phyloP scores from a whole-genome alignment of 2,113 vertebrate genomes.

The Globicephala melas region DNA sequence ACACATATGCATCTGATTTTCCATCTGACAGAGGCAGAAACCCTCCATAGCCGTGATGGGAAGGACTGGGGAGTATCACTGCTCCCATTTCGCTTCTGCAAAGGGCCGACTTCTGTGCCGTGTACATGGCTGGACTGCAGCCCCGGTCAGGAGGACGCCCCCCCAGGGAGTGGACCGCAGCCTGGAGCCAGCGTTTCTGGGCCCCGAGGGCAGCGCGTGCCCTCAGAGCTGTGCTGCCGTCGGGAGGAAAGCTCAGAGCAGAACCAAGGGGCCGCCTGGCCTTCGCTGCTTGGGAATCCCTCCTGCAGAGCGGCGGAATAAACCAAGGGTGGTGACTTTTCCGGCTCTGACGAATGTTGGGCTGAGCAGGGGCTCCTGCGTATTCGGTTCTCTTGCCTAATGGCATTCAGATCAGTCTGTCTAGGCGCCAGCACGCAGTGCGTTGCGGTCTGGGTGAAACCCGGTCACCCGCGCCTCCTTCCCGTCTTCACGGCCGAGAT shows the following conservation, averaged over 20 bases:
- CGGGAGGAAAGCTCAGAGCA: too few species aligned
- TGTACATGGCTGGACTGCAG: too few species aligned
- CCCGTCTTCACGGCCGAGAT: fast-evolving
- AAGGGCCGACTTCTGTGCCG: background rate
- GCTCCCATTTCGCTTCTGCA: background rate
- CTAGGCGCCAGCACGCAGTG: background rate
- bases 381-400: background rate
- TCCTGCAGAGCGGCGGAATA: background rate
- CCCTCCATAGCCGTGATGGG: background rate
- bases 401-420: background rate
- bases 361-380: background rate
- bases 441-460: background rate
- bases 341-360: background rate
- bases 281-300: fast-evolving
- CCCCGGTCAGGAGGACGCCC: too few species aligned
- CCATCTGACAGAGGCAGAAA: background rate
- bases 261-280: background rate
- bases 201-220: background rate
- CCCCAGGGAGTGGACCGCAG: fast-evolving
- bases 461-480: fast-evolving
- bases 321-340: background rate
- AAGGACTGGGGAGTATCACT: fast-evolving
- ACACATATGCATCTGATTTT: background rate
- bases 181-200: background rate
- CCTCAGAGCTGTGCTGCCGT: background rate